Evolutionary conservation across 1,140 invertebrate genomes (phyloP).

Genomic region (Ericerus pela): DNA sequence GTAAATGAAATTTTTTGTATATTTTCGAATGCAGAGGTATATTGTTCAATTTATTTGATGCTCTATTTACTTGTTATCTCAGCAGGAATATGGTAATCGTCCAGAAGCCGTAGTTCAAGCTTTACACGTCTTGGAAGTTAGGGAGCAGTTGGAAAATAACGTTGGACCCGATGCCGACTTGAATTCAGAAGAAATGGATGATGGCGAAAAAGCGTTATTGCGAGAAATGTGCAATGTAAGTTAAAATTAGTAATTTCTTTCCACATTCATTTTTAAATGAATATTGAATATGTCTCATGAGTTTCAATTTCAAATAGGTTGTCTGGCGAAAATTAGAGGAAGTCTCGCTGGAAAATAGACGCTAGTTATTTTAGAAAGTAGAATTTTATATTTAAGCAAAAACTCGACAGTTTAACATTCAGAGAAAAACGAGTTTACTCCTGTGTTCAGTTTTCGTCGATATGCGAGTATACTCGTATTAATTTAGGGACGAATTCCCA

Average conservation of each 20-base stretch:
- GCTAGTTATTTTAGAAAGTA: too few species aligned
- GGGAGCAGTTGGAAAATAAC: conserved; percentile 69
- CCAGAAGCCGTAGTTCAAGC: conserved; percentile 82
- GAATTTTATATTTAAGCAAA: too few species aligned
- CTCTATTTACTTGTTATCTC: too few species aligned
- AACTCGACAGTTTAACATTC: too few species aligned
- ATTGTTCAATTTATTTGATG: too few species aligned
- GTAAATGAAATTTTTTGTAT: too few species aligned
- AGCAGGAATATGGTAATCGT: conserved; percentile 28
- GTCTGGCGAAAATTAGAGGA: conserved; percentile 54
- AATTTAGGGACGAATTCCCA: too few species aligned
- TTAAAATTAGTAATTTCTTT: conserved; percentile 17
- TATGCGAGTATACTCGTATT: too few species aligned
- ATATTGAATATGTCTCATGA: conserved; percentile 12
- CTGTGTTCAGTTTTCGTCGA: too few species aligned
- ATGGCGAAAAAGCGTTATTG: conserved; percentile 81
- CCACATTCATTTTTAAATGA: conserved; percentile 8
- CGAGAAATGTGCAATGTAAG: conserved; percentile 92
- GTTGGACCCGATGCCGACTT: conserved; percentile 22
- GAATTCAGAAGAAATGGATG: conserved; percentile 46
- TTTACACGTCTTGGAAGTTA: conserved; percentile 75
- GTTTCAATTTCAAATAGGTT: conserved; percentile 35
- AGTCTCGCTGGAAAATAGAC: background rate
- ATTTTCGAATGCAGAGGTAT: too few species aligned
- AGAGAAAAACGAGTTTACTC: too few species aligned